phyloP scores from a whole-genome alignment of 2,888 invertebrate species.

The Hyppa rectilinea region DNA sequence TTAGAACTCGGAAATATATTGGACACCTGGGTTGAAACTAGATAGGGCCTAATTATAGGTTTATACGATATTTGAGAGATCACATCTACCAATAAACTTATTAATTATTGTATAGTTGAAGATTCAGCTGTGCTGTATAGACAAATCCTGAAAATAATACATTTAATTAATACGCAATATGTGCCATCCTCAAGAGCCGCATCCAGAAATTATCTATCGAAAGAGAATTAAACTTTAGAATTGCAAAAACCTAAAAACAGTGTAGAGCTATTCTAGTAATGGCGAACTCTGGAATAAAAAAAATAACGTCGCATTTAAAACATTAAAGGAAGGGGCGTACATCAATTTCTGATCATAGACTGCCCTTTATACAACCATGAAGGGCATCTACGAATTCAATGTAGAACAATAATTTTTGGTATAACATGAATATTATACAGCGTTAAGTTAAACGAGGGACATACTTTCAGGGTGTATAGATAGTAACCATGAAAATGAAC shows the following conservation, averaged over 20 bases:
- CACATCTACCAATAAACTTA: neutral
- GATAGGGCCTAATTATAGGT: neutral
- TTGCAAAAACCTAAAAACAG: neutral
- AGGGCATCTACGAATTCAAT: no score
- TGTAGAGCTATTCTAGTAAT: neutral
- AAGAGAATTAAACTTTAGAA: neutral
- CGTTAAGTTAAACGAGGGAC: no score
- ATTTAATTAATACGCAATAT: neutral
- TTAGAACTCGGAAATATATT: neutral
- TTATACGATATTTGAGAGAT: neutral
- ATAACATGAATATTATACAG: neutral
- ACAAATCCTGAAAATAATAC: neutral
- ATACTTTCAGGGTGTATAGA: no score
- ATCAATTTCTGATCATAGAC: no score
- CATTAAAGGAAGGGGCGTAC: neutral
- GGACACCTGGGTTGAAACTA: neutral
- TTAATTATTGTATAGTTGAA: no score
- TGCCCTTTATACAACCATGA: no score
- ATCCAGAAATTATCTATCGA: neutral
- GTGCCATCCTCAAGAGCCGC: neutral
- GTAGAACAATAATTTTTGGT: no score
- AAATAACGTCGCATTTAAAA: neutral
- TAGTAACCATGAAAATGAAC: no score
- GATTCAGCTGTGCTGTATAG: neutral
- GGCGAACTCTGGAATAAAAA: neutral